Base-by-base conservation (phyloP, 2,797 vertebrate genomes). In the Spinibarbus caldwelli region DNA sequence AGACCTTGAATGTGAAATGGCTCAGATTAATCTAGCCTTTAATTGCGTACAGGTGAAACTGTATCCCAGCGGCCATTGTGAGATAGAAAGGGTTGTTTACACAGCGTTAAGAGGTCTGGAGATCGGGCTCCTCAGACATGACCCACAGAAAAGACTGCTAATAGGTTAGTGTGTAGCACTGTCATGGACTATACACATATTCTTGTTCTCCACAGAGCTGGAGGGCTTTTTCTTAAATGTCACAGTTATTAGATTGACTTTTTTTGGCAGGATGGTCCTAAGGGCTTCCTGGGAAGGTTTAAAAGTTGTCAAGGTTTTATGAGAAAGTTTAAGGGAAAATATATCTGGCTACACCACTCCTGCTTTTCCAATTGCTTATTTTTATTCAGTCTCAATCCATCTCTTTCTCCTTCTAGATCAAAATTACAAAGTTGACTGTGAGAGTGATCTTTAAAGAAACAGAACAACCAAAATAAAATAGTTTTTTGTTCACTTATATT, bases 21-120 rank as follows among this genome's bases (percentile, higher is more conserved):
- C 95, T 97, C 93, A 92, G 94, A 93, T 96, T 97, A 97, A 97
- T 96, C 96, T 95, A 36, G 80, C 95, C 96, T 94, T 94, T 98
- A 98, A 99, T 97, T 98, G 96, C 95, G 90, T 93, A 96, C 96
- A 97, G 96, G 96, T 97, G 97, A 96, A 97, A 97, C 95, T 81
- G 7, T 95, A 97, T 96, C 97, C 95, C 95, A 83, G 83, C 81
- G 94, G 96, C 96, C 95, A 94, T 94, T 94, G 93, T 90, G 89
- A 92, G 93, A 93, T 71, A 62, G 80, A 84, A 90, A 89, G 91
- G 92, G 90, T 94, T 95, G 95, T 96, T 97, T 97, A 97, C 95
- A 95, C 78, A 96, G 95, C 91, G 89, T 93, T 95, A 95, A 93
- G 92, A 94, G 93, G 96, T 95, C 94, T 95, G 94, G 93, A 95